Evolutionary conservation across 2,888 invertebrate genomes (phyloP).

Genomic region (Platypus cylindrus): DNA sequence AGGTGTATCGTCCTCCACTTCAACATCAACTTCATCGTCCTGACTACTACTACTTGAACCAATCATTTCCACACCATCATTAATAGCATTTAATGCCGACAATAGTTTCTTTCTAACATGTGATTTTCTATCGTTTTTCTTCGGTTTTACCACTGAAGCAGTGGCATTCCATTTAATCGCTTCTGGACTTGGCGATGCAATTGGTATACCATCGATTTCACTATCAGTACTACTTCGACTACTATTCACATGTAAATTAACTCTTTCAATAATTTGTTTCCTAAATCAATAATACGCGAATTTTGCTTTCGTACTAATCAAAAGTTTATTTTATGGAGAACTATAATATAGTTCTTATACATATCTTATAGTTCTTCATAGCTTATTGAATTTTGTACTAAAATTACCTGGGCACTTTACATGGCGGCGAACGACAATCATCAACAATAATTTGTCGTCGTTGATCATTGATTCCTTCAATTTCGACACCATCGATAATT

Average conservation of each 20-base stretch:
- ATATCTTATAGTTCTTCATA: not conserved
- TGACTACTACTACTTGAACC: constrained; percentile 37
- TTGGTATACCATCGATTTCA: constrained; percentile 28
- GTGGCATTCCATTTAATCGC: constrained; percentile 21
- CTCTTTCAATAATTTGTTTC: constrained; percentile 20
- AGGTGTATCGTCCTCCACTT: constrained; percentile 29
- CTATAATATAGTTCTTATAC: not conserved
- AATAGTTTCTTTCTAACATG: constrained; percentile 40
- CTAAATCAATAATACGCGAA: constrained; percentile 1
- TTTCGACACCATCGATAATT: constrained; percentile 35
- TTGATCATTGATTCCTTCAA: constrained; percentile 35
- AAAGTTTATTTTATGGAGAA: no score
- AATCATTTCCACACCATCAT: constrained; percentile 40
- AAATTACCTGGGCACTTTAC: constrained; percentile 37
- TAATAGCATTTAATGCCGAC: constrained; percentile 32
- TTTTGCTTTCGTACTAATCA: not conserved
- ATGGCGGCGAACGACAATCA: constrained; percentile 38
- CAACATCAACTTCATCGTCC: constrained; percentile 41
- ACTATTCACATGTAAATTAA: constrained; percentile 19
- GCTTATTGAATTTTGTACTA: constrained; percentile 1
- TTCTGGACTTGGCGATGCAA: constrained; percentile 17
- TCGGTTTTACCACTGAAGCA: constrained; percentile 9
- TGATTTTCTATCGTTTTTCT: constrained; percentile 38
- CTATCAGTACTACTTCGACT: constrained; percentile 30
- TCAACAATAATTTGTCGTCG: constrained; percentile 36